Evolutionary conservation across 2,888 invertebrate genomes (phyloP), one percentile per base, ranked within the genome.

Genomic region (Azorinus chamasolen): DNA sequence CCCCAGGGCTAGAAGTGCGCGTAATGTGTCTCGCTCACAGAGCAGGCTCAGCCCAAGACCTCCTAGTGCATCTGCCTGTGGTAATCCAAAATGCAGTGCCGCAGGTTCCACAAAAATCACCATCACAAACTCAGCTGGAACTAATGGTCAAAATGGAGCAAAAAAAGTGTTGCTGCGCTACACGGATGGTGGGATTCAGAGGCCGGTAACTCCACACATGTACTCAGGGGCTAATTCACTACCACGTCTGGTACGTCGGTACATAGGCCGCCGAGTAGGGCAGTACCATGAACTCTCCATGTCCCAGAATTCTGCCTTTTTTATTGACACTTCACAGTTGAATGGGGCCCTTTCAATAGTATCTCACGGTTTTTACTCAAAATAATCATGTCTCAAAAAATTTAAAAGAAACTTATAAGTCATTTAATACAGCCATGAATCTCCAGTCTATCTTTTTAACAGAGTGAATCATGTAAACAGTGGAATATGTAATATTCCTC

Each of bases 311-410:
- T 70, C 84, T 4, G 68, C 86, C 32, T 79, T 85, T 39, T 87
- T 81, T 75, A 81, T 86, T 20, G 87, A 86, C 66, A 86, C 87
- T 10, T 83, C 86, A 48, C 83, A 84, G 70, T 51, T 85, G 55
- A 81, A 79, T 55, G 86, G 86, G 61, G 83, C 86, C 25, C 73
- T 87, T n/a, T 87, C 85, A 24, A 85, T 87, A 25, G 79, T 83
- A 22, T 85, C 87, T 14, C 86, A 84, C 59, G 79, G 84, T 27
- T 77, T 63, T 59, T 70, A 51, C 57, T 51, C 72, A 2, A 59
- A 59, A 27, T 59, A 43, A 32, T 46, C 16, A 37, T 32, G 4
- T 32, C 32, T 32, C 4, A 32, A 32, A 32, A 6, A 32, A 32
- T 6, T 32, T 32, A 10, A 32, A 32, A 32, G 32, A 32, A 32